Evolutionary conservation across 2,113 vertebrate species (phyloP), one percentile per base, ranked within the genome.

Genomic region (Cavia aperea): DNA sequence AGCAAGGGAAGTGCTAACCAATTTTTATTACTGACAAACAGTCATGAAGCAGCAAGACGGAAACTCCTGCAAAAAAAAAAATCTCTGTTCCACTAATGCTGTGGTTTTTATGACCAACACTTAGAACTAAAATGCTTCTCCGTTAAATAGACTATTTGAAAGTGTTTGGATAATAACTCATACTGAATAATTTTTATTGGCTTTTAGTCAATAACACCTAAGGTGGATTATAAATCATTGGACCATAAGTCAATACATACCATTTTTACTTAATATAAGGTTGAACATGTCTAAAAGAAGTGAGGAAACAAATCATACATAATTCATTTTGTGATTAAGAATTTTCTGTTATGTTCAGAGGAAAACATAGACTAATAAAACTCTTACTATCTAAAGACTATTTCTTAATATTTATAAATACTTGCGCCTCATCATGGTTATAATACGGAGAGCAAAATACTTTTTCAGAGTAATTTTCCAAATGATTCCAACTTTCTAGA

Each of bases 21-120:
- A 12, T 86, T 96, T 96, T 91, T 94, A 66, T 92, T 94, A 90
- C 60, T 70, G 70, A 95, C 21, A 89, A 84, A 36, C 46, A 86
- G 78, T 78, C 86, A 83, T 90, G 33, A 90, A 23, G 12, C 43
- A 82, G 56, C 21, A 73, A 86, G 89, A 95, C 92, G 51, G 86
- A 93, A 89, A 60, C 39, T 63, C 54, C 73, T 88, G 29, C 15
- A 43, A 60, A 91, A 51, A 85, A 51, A 88, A 70, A 84, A 91
- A 92, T 81, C 51, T 86, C 26, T 54, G 7, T 12, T 88, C 36
- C 56, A 31, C 90, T 91, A 86, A 78, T 12, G 11, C 56, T 91
- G 24, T 73, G 11, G 81, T 81, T 95, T 92, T 94, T 75, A 91
- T 39, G 54, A 66, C 87, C 46, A 70, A 43, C 46, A 89, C n/a